Percentiles rank a stretch among this genome's conserved stretches.
phyloP scores from a whole-genome alignment of 1,140 invertebrate species.

The Drosophila baimaii region DNA sequence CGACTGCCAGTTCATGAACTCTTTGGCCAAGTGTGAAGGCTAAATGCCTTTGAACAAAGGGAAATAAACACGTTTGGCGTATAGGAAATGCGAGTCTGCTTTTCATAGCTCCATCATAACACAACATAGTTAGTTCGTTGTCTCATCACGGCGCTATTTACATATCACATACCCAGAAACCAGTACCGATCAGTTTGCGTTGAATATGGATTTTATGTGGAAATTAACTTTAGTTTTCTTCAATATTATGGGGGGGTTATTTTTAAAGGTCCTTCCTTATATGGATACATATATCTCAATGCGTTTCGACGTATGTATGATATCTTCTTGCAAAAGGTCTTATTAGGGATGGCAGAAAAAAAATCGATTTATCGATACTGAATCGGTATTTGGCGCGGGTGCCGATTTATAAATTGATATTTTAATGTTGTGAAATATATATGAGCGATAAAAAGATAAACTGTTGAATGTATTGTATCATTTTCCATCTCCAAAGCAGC shows the following conservation, averaged over 20 bases:
- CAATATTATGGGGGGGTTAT: not conserved
- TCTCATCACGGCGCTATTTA: conserved; percentile 15
- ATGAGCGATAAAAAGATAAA: too few species aligned
- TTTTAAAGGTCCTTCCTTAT: not conserved
- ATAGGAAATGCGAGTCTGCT: conserved; percentile 32
- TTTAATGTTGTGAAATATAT: too few species aligned
- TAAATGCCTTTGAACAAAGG: conserved; percentile 52
- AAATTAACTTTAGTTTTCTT: not conserved
- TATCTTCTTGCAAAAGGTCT: too few species aligned
- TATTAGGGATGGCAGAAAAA: too few species aligned
- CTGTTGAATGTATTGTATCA: too few species aligned
- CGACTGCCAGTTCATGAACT: conserved; percentile 68
- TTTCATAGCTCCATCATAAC: conserved; percentile 27
- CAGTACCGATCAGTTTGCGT: not conserved
- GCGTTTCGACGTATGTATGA: too few species aligned
- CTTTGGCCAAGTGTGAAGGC: conserved; percentile 78
- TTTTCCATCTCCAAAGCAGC: too few species aligned
- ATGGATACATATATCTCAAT: too few species aligned
- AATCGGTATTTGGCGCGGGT: too few species aligned
- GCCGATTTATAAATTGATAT: too few species aligned
- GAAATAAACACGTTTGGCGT: conserved; percentile 47
- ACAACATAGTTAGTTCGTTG: conserved; percentile 18
- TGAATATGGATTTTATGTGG: not conserved
- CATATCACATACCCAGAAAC: conserved; percentile 23
- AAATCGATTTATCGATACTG: too few species aligned